phyloP scores from a whole-genome alignment of 2,797 vertebrate genomes.

The Erethizon dorsatum region DNA sequence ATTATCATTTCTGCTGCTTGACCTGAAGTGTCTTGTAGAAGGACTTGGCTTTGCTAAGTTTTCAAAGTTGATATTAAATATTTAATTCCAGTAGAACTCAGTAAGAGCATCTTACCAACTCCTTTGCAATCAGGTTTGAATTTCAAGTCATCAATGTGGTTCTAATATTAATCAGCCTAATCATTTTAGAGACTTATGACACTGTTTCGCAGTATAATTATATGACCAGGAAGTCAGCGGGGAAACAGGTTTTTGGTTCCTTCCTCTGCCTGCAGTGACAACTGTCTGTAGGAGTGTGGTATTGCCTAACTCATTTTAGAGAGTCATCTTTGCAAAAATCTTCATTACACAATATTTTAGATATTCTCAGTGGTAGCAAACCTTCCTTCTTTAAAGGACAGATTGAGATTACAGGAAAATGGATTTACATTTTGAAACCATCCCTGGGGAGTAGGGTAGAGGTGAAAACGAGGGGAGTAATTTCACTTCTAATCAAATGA shows the following conservation, averaged over 20 bases:
- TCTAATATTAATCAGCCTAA: slow-evolving; percentile 42
- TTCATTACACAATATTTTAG: neutral
- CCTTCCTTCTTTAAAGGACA: neutral
- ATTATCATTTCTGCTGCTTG: slow-evolving; percentile 80
- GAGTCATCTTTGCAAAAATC: neutral
- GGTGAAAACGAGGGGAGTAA: neutral
- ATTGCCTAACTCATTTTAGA: neutral
- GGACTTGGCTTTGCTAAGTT: slow-evolving; percentile 81
- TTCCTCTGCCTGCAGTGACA: neutral
- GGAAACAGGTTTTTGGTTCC: neutral
- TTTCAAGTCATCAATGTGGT: slow-evolving; percentile 50
- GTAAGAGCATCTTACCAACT: slow-evolving; percentile 32
- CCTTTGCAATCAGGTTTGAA: slow-evolving; percentile 69
- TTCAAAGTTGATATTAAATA: slow-evolving; percentile 80
- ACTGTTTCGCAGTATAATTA: neutral
- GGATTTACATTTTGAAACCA: neutral
- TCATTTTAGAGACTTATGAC: neutral
- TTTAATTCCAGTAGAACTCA: slow-evolving; percentile 52
- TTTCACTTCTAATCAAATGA: slow-evolving; percentile 46
- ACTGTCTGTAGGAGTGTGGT: neutral
- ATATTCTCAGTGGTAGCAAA: neutral
- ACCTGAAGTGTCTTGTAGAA: slow-evolving; percentile 73
- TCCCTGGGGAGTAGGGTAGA: neutral
- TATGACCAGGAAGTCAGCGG: neutral
- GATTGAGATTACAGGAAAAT: neutral